Conservation (phyloP, 35 echinoderm and acorn worm species). For the Chiridota heheva region DNA sequence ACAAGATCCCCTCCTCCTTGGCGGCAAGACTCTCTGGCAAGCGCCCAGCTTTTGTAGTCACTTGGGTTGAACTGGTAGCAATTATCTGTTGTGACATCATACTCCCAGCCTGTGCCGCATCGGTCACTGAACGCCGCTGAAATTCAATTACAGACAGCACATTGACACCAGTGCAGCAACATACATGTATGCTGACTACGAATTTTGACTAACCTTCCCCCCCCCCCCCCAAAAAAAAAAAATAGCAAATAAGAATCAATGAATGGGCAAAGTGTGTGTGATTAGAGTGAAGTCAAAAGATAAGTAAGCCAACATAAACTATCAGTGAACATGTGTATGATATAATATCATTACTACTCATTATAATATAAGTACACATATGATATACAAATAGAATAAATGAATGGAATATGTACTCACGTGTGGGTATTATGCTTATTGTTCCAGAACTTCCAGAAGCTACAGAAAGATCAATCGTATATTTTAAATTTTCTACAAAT, state of each 20-base stretch:
- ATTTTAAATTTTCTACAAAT: too few relatives aligned
- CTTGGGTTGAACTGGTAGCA: constrained; percentile 65
- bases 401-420: too few relatives aligned
- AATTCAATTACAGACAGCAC: neutral
- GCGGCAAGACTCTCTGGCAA: constrained; percentile 58
- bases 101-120: constrained; percentile 84
- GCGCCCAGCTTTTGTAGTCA: constrained; percentile 59
- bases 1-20: constrained; percentile 69
- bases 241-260: too few relatives aligned
- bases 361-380: too few relatives aligned
- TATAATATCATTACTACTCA: too few relatives aligned
- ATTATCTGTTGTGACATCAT: constrained; percentile 49
- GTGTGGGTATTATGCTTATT: neutral
- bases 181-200: neutral
- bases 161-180: neutral
- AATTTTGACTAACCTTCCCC: neutral
- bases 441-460: constrained; percentile 27
- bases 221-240: too few relatives aligned
- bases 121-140: constrained; percentile 59
- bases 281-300: neutral
- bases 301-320: too few relatives aligned
- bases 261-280: too few relatives aligned
- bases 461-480: too few relatives aligned
- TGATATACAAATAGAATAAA: too few relatives aligned
- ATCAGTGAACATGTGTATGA: too few relatives aligned